Evolutionary conservation across 2,113 vertebrate genomes (phyloP).

Genomic region (Grantiella picta): DNA sequence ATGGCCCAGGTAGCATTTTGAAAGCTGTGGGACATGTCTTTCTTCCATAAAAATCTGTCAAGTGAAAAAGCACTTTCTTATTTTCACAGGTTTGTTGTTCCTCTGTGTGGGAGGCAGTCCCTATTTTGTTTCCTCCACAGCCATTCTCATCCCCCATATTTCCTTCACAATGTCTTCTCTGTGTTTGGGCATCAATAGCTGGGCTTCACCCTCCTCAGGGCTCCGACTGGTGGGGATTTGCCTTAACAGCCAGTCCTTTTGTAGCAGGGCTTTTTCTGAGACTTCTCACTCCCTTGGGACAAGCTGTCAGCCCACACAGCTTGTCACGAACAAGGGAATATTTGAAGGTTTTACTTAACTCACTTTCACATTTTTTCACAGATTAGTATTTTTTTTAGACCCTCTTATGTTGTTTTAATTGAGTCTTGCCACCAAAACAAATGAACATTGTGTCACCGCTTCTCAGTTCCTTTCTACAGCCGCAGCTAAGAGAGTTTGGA

Average conservation of each 20-base stretch:
- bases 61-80: neutral
- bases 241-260: slow-evolving; percentile 34
- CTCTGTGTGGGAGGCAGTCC: neutral
- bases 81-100: slow-evolving; percentile 13
- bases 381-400: slow-evolving; percentile 46
- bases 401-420: slow-evolving; percentile 26
- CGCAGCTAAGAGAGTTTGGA: neutral
- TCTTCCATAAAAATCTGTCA: neutral
- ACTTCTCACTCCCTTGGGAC: neutral
- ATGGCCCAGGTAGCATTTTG: neutral
- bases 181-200: neutral
- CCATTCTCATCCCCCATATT: neutral
- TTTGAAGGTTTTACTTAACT: slow-evolving; percentile 21
- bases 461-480: neutral
- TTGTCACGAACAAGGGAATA: neutral
- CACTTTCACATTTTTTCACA: slow-evolving; percentile 17
- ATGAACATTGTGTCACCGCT: neutral
- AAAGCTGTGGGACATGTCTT: neutral
- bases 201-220: neutral
- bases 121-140: neutral
- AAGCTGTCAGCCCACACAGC: slow-evolving; percentile 50
- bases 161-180: slow-evolving; percentile 23
- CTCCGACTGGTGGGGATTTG: neutral
- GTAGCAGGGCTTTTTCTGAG: slow-evolving; percentile 29
- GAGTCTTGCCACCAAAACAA: slow-evolving; percentile 33